Evolutionary conservation across 2,113 vertebrate species (phyloP), one percentile per base, ranked within the genome.

Genomic region (Campylomormyrus numenius): DNA sequence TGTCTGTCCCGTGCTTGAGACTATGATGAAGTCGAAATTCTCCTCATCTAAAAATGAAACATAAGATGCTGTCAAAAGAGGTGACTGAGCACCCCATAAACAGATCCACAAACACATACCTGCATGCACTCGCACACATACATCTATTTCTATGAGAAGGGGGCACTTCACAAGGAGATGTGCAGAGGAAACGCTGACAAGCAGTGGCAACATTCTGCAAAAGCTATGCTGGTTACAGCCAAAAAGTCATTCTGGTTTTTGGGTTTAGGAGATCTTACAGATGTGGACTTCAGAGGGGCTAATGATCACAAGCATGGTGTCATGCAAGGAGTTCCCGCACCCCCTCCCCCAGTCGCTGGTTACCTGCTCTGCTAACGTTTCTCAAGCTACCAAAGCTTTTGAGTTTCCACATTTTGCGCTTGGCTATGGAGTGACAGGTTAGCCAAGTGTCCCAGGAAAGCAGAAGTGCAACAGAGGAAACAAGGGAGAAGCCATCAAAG

Each of bases 291-390:
- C 83, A 85, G 45, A 85, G 7, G 17, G 45, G 9, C 39, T 24
- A 46, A 24, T 48, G 58, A 45, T 48, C 45, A 21, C 46, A 85
- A 13, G 27, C 83, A 89, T 52, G n/a, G 52, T 45, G 85, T 24
- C 87, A 88, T 66, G 56, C 87, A 88, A 39, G 24, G 11, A 17
- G 83, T 21, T 7, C 19, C 7, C 17, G 31, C 86, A 6, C 31
- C 31, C 27, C 92, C 80, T 17, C 6, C 92, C 90, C 92, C 39
- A 39, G 62, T 24, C 31, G 17, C 21, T n/a, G 31, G 92, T 99
- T 99, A 99, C 98, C 98, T 99, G 98, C 98, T 97, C 97, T 98
- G 97, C 98, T 98, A 97, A 99, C 98, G 97, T 99, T 99, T 98
- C 98, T 98, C 97, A 99, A 98, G 97, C 98, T 99, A 99, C 98